Evolutionary conservation across 2,797 vertebrate genomes (phyloP), one percentile per base, ranked within the genome.

Genomic region (Ptychobarbus kaznakovi): DNA sequence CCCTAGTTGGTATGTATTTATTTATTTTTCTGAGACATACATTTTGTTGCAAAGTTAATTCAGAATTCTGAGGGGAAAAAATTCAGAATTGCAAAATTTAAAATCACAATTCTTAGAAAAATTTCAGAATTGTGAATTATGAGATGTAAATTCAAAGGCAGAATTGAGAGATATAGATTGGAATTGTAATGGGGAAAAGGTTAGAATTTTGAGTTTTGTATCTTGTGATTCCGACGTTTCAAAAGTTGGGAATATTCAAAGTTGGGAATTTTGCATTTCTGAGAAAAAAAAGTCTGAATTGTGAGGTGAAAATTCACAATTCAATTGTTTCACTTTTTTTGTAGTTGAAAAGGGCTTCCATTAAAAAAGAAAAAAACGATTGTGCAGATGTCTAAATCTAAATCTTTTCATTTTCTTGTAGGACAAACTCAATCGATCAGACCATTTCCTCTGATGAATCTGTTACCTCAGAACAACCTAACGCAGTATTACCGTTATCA

Each of bases 401-500:
- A 13, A 80, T 81, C 11, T 25, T 8, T 4, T 85, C 88, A 11
- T 89, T 82, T 22, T 94, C 40, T 78, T n/a, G 12, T 81, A 95
- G 95, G 94, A 12, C 93, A 95, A 85, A 90, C 80, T 0, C 81
- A 84, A 40, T 90, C 86, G 58, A 75, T 96, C 32, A 92, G 90
- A 81, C 96, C 96, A 0, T 98, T 97, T 88, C 94, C 94, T 0
- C 91, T 97, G 90, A 89, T 94, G 86, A 94, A 89, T 2, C 93
- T 98, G 12, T 93, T 97, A 82, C 97, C 96, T 0, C n/a, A 89
- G 0, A 25, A 85, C 18, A 91, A 84, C 28, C 93, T 97, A 80
- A 94, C 92, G 0, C 88, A 93, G 89, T 97, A 96, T 91, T 97
- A 96, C 89, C 93, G 96, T 81, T 97, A 97, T 58, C 91, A 94